Percentiles rank a stretch among this genome's conserved stretches.
phyloP scores from a whole-genome alignment of 2,113 vertebrate genomes.

The Fregata magnificens region DNA sequence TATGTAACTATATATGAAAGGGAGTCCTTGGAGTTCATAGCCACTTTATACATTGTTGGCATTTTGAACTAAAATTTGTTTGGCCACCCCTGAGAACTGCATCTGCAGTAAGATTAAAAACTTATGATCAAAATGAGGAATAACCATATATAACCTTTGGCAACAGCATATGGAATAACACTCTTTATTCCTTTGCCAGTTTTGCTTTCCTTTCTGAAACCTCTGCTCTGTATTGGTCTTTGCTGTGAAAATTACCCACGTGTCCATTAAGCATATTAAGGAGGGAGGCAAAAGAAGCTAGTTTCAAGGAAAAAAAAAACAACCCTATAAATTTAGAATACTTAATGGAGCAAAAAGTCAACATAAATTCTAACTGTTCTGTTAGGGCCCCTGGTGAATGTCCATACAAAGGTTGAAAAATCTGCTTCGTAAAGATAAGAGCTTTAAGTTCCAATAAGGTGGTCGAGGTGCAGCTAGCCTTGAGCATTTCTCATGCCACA shows the following conservation, averaged over 20 bases:
- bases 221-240: not conserved
- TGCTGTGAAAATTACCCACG: not conserved
- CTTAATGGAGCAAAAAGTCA: not conserved
- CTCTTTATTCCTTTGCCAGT: conserved; percentile 41
- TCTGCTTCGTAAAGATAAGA: not conserved
- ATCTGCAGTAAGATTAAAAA: conserved; percentile 17
- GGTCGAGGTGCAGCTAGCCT: not conserved
- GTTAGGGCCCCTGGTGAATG: not conserved
- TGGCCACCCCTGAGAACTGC: conserved; percentile 4
- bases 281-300: not conserved
- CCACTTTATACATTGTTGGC: not conserved
- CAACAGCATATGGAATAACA: not conserved
- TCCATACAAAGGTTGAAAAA: not conserved
- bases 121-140: not conserved
- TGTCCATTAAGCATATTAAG: not conserved
- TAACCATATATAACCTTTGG: conserved; percentile 13
- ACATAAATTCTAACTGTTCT: not conserved
- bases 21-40: not conserved
- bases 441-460: not conserved
- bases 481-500: not conserved
- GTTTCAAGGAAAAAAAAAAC: not conserved
- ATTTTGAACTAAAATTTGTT: conserved; percentile 14
- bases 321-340: not conserved
- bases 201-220: not conserved
- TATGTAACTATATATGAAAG: not conserved